These are phyloP conservation scores for Ianthella basta DNA, from an alignment of 37 sponge, comb jelly and placozoan species.

Conservation along the genomic window DNA sequence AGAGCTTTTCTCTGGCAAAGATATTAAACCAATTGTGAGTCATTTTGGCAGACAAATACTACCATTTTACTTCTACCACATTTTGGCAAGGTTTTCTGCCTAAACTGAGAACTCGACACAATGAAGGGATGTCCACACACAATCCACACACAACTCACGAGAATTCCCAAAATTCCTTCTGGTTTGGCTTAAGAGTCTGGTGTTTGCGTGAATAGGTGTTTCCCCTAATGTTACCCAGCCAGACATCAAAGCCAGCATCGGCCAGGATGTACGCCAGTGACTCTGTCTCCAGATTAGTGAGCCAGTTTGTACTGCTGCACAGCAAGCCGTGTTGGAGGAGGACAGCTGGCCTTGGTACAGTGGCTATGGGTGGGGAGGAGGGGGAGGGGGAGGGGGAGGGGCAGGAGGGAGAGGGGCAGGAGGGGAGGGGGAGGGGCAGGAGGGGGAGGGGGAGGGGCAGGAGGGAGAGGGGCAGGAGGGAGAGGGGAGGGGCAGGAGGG, in stretches of 20 bases:
- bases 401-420: no score
- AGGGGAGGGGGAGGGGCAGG: no score
- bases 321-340: constrained; percentile 93
- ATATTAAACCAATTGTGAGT: no score
- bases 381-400: no score
- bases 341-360: constrained; percentile 57
- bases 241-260: constrained; percentile 96
- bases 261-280: constrained; percentile 88
- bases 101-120: no score
- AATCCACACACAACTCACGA: constrained; percentile 36
- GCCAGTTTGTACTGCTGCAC: constrained; percentile 85
- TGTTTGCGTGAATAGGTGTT: constrained; percentile 95
- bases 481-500: background rate
- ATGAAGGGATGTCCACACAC: no score
- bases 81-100: no score
- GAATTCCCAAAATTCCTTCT: constrained; percentile 90
- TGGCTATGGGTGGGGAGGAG: background rate
- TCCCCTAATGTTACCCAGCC: constrained; percentile 96
- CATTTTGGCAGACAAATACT: no score
- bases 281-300: constrained; percentile 81
- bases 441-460: background rate
- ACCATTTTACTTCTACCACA: no score
- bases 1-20: no score
- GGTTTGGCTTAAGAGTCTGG: constrained; percentile 62
- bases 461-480: background rate